phyloP scores from a whole-genome alignment of 2,113 vertebrate genomes.

The Octodon degus region DNA sequence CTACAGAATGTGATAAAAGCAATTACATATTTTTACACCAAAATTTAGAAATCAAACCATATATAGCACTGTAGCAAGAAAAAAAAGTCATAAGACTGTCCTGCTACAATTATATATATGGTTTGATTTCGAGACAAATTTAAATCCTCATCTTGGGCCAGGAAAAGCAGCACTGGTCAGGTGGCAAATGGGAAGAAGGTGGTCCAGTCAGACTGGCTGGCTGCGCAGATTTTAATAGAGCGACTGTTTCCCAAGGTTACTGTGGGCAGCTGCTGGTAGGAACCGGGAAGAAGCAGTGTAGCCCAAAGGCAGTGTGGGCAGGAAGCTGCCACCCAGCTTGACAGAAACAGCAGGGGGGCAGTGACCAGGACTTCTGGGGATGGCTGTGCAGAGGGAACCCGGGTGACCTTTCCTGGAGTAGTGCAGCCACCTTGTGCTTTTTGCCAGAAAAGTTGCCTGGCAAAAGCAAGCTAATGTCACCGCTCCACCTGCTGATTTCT shows the following conservation, averaged over 20 bases:
- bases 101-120: too few species aligned
- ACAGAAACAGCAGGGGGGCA: not conserved
- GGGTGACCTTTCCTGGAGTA: not conserved
- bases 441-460: not conserved
- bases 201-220: too few species aligned
- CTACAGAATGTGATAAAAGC: too few species aligned
- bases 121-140: too few species aligned
- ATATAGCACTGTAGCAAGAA: too few species aligned
- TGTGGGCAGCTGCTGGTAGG: not conserved
- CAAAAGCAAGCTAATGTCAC: not conserved
- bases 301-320: not conserved
- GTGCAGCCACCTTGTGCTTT: not conserved
- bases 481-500: too few species aligned
- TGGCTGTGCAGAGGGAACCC: not conserved
- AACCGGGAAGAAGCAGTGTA: not conserved
- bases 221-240: not conserved
- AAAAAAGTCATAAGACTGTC: too few species aligned
- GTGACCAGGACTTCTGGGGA: not conserved
- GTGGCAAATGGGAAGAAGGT: not conserved
- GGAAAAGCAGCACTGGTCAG: not conserved
- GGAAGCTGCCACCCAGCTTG: too few species aligned
- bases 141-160: not conserved
- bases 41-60: too few species aligned
- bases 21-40: too few species aligned
- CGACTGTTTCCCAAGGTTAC: not conserved